These are phyloP conservation scores for Drosophila repleta DNA, from an alignment of 1,140 invertebrate species.

Conservation along the genomic window DNA sequence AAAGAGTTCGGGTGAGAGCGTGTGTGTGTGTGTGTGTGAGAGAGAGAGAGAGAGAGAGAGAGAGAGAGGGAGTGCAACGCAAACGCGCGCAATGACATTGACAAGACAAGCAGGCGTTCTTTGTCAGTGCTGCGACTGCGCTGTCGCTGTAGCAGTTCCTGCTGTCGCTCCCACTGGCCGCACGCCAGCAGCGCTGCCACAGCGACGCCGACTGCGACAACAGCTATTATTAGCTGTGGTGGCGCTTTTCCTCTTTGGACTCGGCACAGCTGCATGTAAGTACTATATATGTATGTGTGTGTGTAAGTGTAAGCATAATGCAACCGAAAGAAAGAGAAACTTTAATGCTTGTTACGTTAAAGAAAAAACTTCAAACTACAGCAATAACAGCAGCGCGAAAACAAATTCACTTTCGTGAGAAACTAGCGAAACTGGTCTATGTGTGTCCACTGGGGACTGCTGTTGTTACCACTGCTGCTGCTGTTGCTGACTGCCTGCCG, in stretches of 20 bases:
- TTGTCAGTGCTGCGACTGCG: constrained; percentile 56
- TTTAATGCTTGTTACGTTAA: constrained; percentile 58
- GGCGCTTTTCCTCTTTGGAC: constrained; percentile 52
- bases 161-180: not conserved
- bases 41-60: not conserved
- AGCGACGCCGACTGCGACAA: constrained; percentile 14
- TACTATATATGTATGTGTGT: constrained; percentile 3
- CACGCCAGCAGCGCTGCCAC: constrained; percentile 11
- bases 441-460: constrained; percentile 18
- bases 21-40: no score
- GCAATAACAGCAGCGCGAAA: constrained; percentile 44
- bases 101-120: constrained; percentile 44
- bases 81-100: constrained; percentile 34
- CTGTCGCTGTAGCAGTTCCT: not conserved
- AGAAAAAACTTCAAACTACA: not conserved
- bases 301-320: constrained; percentile 2
- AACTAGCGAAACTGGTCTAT: constrained; percentile 78
- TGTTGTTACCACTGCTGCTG: not conserved
- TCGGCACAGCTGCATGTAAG: constrained; percentile 44
- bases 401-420: constrained; percentile 80
- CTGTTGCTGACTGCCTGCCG: constrained; percentile 6
- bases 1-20: not conserved
- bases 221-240: constrained; percentile 29
- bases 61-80: constrained; percentile 13
- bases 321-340: constrained; percentile 66